Evolutionary conservation across 2,888 invertebrate species (phyloP).

Genomic region (Ametastegia equiseti): DNA sequence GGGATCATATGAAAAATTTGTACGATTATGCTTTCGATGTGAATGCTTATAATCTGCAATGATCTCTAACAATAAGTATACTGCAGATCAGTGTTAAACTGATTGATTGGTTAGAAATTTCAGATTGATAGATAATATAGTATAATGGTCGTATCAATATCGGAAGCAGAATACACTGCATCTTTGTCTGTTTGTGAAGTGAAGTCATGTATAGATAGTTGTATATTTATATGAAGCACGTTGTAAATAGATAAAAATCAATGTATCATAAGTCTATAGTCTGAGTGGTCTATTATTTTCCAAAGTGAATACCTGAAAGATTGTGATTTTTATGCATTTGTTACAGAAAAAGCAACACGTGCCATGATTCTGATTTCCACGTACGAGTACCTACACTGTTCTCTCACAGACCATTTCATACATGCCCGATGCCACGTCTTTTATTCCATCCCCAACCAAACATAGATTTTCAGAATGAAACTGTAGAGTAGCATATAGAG

Average conservation of each 20-base stretch:
- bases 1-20: neutral
- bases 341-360: neutral
- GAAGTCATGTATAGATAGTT: neutral
- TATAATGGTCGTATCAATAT: neutral
- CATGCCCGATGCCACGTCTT: neutral
- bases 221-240: neutral
- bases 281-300: neutral
- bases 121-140: neutral
- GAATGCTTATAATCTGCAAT: no score
- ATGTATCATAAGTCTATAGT: neutral
- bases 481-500: neutral
- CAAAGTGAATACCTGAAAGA: neutral
- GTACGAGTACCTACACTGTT: neutral
- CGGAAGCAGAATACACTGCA: neutral
- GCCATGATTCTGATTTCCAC: neutral
- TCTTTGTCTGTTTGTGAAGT: neutral
- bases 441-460: neutral
- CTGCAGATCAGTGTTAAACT: no score
- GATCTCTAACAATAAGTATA: no score
- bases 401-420: neutral
- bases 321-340: neutral
- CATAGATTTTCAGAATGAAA: neutral
- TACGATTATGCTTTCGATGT: neutral
- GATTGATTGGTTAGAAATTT: neutral
- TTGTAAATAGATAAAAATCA: conserved; percentile 1